Conservation (phyloP, 2,113 vertebrate species). For the Lophius piscatorius region DNA sequence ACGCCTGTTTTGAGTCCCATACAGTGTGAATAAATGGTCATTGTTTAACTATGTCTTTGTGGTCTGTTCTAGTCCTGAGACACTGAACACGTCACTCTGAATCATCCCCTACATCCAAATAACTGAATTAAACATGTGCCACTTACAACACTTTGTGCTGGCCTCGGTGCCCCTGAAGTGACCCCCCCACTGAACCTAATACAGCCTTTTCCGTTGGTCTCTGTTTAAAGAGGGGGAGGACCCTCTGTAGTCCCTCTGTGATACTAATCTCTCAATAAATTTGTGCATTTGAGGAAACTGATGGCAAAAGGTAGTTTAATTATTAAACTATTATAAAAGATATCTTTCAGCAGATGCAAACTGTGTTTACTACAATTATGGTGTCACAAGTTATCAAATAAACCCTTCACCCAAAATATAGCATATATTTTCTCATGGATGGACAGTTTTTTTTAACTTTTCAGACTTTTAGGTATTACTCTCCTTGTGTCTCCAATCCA, state of each 20-base stretch:
- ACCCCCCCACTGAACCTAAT: not conserved
- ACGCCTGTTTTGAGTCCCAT: conserved; percentile 63
- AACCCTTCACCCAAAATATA: not conserved
- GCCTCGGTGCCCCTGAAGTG: conserved; percentile 5
- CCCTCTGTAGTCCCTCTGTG: too few species aligned
- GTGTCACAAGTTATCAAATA: too few species aligned
- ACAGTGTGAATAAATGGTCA: conserved; percentile 75
- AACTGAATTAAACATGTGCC: conserved; percentile 21
- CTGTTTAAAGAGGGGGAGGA: not conserved
- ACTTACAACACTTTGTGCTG: not conserved
- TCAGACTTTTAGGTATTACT: too few species aligned
- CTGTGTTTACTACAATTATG: not conserved
- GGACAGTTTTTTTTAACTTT: too few species aligned
- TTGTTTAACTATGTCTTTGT: conserved; percentile 67
- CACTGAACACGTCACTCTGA: conserved; percentile 8
- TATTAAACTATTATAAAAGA: conserved; percentile 26
- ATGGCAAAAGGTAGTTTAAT: not conserved
- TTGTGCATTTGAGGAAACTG: not conserved
- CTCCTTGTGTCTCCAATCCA: too few species aligned
- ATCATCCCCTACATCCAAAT: conserved; percentile 1
- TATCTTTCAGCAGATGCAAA: not conserved
- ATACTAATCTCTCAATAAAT: not conserved
- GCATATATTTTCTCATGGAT: not conserved
- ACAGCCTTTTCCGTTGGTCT: not conserved
- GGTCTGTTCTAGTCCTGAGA: conserved; percentile 21